Conservation (phyloP, 2,113 vertebrate genomes). For the Clupea harengus region DNA sequence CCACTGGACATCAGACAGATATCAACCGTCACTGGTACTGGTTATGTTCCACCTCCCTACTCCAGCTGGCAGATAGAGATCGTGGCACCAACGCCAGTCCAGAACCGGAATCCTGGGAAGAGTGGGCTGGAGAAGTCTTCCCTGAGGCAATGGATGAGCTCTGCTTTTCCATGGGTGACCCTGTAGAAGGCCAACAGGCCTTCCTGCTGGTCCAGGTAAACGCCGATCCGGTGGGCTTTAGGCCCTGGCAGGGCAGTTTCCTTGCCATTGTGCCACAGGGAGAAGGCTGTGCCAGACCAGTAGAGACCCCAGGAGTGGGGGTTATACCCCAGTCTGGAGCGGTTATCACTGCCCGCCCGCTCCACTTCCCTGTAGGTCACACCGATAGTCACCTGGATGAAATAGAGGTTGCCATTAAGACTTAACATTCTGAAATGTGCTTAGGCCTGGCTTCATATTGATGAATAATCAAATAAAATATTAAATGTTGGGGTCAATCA, state of each 20-base stretch:
- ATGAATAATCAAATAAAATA: neutral
- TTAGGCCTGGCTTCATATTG: neutral
- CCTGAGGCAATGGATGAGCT: conserved; percentile 65
- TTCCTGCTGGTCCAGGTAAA: conserved; percentile 71
- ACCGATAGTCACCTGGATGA: conserved; percentile 62
- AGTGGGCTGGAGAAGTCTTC: conserved; percentile 62
- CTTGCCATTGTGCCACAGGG: conserved; percentile 65
- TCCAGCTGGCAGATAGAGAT: conserved; percentile 61
- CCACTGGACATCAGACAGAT: neutral
- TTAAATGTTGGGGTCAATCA: no score
- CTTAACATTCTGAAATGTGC: neutral
- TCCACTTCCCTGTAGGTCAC: conserved; percentile 67
- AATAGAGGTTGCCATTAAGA: neutral
- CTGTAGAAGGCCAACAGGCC: conserved; percentile 71
- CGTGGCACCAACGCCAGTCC: conserved; percentile 58
- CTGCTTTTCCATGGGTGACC: conserved; percentile 56
- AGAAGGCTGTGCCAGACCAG: conserved; percentile 72
- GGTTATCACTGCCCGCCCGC: conserved; percentile 57
- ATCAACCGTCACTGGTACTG: neutral
- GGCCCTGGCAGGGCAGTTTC: conserved; percentile 60
- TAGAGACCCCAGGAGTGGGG: conserved; percentile 69
- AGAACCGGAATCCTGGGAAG: conserved; percentile 70
- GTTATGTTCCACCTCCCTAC: conserved; percentile 18
- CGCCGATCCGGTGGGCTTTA: conserved; percentile 63
- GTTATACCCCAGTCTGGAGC: conserved; percentile 72